Percentiles rank a stretch among this genome's conserved stretches.
phyloP scores from a whole-genome alignment of 2,113 vertebrate species.

The Macaca fascicularis region T2T-MFA8v1.1 NC_088375.1:174229001-174229500 shows the following conservation, averaged over 20 bases:
- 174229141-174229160: not conserved
- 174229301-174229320: not conserved
- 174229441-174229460: not conserved
- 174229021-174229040: not conserved
- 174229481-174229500: not conserved
- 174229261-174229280: not conserved
- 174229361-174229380: not conserved
- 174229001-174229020: not conserved
- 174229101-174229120: conserved; percentile 42
- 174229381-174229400: not conserved
- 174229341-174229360: not conserved
- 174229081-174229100: not conserved
- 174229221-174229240: not conserved
- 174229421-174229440: not conserved
- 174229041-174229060: conserved; percentile 36
- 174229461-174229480: not conserved
- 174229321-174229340: not conserved
- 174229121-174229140: conserved; percentile 37
- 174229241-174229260: not conserved
- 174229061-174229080: not conserved
- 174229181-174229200: not conserved
- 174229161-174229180: not conserved
- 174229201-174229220: not conserved
- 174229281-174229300: not conserved
- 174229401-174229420: not conserved